Evolutionary conservation across 2,113 vertebrate species (phyloP).

Genomic region (Neolamprologus sp.): DNA sequence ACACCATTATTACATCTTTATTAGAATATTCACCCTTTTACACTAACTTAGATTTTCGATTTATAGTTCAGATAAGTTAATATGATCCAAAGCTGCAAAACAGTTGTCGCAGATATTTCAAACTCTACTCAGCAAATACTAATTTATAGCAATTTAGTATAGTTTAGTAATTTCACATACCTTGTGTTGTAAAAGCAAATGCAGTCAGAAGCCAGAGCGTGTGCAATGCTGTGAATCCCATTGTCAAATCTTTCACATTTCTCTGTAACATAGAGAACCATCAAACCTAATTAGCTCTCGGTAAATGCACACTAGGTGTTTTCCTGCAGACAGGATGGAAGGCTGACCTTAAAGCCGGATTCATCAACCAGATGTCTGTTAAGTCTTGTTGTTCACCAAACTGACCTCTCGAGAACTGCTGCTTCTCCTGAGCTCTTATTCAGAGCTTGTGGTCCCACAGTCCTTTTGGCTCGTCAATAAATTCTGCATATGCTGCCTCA

Average conservation of each 20-base stretch:
- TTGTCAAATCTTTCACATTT: background rate
- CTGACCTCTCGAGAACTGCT: background rate
- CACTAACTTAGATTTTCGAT: background rate
- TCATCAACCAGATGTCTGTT: background rate
- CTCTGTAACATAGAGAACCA: background rate
- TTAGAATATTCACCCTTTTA: background rate
- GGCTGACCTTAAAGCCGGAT: background rate
- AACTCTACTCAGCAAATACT: background rate
- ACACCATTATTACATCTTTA: background rate
- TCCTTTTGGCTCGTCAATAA: background rate
- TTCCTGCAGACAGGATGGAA: background rate
- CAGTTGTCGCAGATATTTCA: background rate
- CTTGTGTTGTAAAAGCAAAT: slow-evolving; percentile 18
- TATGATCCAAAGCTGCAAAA: background rate
- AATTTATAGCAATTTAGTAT: background rate
- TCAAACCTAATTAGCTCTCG: background rate
- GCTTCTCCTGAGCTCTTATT: background rate
- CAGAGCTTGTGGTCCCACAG: background rate
- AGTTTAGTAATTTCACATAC: background rate
- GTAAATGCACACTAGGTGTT: background rate
- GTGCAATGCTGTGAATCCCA: background rate
- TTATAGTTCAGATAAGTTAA: background rate
- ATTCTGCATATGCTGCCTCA: background rate
- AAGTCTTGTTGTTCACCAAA: background rate
- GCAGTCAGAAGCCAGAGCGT: background rate